Evolutionary conservation across 2,797 vertebrate genomes (phyloP).

Genomic region (Tangara arthus): DNA sequence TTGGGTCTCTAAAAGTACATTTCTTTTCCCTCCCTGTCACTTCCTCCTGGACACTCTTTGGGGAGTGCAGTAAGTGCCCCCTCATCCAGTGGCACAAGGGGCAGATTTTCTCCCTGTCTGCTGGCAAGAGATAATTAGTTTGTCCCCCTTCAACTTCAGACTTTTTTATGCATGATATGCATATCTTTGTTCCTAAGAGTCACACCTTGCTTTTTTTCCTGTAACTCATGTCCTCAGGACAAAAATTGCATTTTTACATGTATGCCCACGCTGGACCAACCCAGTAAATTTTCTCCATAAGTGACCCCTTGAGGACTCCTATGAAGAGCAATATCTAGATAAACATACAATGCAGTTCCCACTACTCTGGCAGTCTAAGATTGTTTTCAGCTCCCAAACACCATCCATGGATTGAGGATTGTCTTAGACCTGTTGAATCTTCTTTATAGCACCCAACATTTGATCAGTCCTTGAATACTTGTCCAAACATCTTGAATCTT

Average conservation of each 20-base stretch:
- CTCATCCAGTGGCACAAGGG: neutral
- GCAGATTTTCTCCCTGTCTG: fast-evolving
- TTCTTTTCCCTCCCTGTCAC: neutral
- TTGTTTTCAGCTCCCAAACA: neutral
- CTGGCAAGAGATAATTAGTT: neutral
- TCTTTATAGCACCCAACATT: neutral
- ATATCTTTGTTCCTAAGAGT: neutral
- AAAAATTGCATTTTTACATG: neutral
- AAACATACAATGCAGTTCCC: neutral
- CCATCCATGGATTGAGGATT: neutral
- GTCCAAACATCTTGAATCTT: neutral
- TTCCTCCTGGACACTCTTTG: neutral
- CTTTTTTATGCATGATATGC: neutral
- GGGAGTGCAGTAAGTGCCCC: fast-evolving
- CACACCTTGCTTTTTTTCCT: neutral
- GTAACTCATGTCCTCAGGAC: neutral
- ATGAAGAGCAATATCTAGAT: neutral
- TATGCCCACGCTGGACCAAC: neutral
- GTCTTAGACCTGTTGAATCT: neutral
- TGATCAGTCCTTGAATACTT: neutral
- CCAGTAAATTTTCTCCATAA: neutral
- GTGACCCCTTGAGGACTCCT: neutral
- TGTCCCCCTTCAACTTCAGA: neutral
- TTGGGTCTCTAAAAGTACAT: fast-evolving
- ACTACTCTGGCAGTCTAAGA: neutral